phyloP scores from a whole-genome alignment of 2,113 vertebrate species.

The Neodontobutis hainanensis region DNA sequence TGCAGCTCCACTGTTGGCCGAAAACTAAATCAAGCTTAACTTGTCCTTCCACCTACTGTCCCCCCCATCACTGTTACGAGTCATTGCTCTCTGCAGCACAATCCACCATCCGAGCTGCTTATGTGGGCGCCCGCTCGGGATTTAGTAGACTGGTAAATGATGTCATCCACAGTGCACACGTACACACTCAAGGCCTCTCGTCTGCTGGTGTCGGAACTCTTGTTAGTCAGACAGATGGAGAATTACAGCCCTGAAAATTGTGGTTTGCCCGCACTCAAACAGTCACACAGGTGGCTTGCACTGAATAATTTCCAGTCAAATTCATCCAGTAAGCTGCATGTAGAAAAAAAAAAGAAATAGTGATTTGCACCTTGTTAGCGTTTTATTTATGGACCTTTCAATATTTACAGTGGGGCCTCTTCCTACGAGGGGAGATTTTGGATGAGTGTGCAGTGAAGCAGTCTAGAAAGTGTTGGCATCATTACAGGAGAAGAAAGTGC shows the following conservation, averaged over 20 bases:
- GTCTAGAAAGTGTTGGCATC: slow-evolving; percentile 23
- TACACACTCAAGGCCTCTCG: slow-evolving; percentile 53
- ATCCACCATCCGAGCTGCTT: slow-evolving; percentile 51
- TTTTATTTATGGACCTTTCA: slow-evolving; percentile 17
- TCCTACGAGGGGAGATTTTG: not conserved
- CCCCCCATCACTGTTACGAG: slow-evolving; percentile 53
- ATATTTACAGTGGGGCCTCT: slow-evolving; percentile 4
- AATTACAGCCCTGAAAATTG: slow-evolving; percentile 44
- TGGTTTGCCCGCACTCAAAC: slow-evolving; percentile 21
- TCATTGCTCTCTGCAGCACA: slow-evolving; percentile 59
- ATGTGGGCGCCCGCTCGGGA: slow-evolving; percentile 48
- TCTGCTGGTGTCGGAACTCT: slow-evolving; percentile 28
- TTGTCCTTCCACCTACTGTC: slow-evolving; percentile 61
- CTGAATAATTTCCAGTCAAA: not conserved
- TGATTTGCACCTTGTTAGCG: not conserved
- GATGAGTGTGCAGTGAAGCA: slow-evolving; percentile 25
- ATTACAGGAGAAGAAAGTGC: slow-evolving; percentile 25
- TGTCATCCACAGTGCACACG: slow-evolving; percentile 39
- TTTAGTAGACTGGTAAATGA: slow-evolving; percentile 64
- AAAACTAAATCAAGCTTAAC: slow-evolving; percentile 59
- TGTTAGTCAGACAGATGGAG: slow-evolving; percentile 54
- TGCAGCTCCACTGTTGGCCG: slow-evolving; percentile 15
- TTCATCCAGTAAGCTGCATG: not conserved
- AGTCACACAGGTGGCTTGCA: not conserved
- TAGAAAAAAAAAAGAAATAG: not conserved